Conservation (phyloP, 1,140 invertebrate species). For the Anadara kagoshimensis region DNA sequence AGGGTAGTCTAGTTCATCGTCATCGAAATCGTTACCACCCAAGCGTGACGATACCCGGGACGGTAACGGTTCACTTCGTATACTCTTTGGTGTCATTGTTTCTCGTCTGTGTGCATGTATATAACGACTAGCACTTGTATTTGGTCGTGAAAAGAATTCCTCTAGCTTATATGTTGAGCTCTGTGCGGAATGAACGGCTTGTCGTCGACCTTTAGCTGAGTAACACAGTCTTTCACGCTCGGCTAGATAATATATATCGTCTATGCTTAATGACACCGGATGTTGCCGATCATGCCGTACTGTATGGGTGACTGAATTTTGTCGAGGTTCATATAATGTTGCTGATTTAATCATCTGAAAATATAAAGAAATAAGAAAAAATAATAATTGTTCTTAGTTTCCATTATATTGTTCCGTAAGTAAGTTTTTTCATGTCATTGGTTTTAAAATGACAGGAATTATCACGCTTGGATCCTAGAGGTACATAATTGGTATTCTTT, state of each 20-base stretch:
- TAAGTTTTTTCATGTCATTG: too few species aligned
- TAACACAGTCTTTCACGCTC: slow-evolving; percentile 31
- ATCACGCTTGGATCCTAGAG: too few species aligned
- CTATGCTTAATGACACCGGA: slow-evolving; percentile 21
- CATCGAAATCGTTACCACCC: slow-evolving; percentile 17
- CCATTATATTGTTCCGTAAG: too few species aligned
- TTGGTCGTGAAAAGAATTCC: slow-evolving; percentile 23
- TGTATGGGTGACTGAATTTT: too few species aligned
- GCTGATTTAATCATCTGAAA: too few species aligned
- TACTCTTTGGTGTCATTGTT: slow-evolving; percentile 36
- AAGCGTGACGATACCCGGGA: slow-evolving; percentile 31
- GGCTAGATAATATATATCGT: slow-evolving; percentile 31
- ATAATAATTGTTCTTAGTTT: too few species aligned
- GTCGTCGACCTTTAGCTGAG: slow-evolving; percentile 24
- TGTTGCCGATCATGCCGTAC: not conserved
- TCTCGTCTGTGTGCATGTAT: slow-evolving; percentile 24
- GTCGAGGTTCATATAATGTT: too few species aligned
- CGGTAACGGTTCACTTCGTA: slow-evolving; percentile 39
- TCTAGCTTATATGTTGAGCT: slow-evolving; percentile 30
- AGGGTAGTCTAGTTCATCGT: slow-evolving; percentile 21
- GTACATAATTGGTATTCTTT: too few species aligned
- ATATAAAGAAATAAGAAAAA: too few species aligned
- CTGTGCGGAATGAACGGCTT: slow-evolving; percentile 25
- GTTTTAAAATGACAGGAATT: too few species aligned
- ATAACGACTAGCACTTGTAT: slow-evolving; percentile 39